Percentiles rank a stretch among this genome's conserved stretches.
Conservation (phyloP, 2,888 invertebrate genomes). For the Deilephila porcellus region DNA sequence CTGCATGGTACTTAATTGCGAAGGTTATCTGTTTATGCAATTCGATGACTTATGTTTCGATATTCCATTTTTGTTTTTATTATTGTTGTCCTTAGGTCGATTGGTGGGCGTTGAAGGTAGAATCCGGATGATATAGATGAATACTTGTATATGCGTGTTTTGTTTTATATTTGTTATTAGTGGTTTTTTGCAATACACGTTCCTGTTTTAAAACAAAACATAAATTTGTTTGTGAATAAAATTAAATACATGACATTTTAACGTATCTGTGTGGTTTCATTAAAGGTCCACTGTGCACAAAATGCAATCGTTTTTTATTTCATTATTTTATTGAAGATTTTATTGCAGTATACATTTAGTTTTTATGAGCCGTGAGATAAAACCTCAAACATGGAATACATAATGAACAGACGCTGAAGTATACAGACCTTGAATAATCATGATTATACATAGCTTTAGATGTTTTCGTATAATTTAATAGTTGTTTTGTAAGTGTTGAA, state of each 20-base stretch:
- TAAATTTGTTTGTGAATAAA: too few relatives aligned
- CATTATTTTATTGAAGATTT: conserved; percentile 17
- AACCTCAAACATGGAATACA: conserved; percentile 19
- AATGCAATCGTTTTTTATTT: conserved; percentile 9
- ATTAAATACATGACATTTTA: not conserved
- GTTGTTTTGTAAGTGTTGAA: conserved; percentile 57
- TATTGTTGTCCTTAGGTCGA: conserved; percentile 14
- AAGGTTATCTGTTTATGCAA: conserved; percentile 39
- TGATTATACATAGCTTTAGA: conserved; percentile 18
- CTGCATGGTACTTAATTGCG: conserved; percentile 37
- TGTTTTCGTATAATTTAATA: conserved; percentile 12
- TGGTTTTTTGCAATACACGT: too few relatives aligned
- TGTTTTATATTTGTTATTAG: not conserved
- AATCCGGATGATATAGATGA: conserved; percentile 5
- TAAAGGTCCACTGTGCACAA: not conserved
- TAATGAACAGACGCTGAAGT: conserved; percentile 13
- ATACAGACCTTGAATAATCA: conserved; percentile 21
- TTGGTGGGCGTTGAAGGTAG: conserved; percentile 4
- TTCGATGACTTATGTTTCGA: conserved; percentile 32
- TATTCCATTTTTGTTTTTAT: conserved; percentile 30
- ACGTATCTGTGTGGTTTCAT: not conserved
- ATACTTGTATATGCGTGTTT: not conserved
- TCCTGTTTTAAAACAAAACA: too few relatives aligned
- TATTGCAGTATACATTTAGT: not conserved
- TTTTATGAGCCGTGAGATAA: conserved; percentile 11